Evolutionary conservation across 1,140 invertebrate genomes (phyloP), one percentile per base, ranked within the genome.

Genomic region (Atta texana): DNA sequence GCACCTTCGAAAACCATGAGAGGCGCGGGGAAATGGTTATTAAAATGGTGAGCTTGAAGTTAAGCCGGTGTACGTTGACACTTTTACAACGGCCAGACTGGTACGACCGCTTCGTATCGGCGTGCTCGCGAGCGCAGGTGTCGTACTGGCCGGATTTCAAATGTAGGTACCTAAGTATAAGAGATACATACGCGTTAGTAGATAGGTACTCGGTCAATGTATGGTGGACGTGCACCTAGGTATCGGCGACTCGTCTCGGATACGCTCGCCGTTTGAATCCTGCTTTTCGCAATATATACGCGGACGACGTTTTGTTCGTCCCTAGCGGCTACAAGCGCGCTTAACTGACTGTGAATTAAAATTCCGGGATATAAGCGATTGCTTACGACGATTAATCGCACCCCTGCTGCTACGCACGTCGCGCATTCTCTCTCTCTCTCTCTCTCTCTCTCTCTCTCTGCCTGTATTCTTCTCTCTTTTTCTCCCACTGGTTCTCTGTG

Each of bases 361-460:
- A 91, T 91, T 91, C 90, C 89, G 68, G 85, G 55, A 91, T 91
- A 91, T 91, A 91, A 91, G 90, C 91, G 91, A 92, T 92, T 92
- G 91, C 91, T 92, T 92, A 91, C 91, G 91, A 92, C 91, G 91
- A 92, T 92, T 92, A 92, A 92, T 92, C 90, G 91, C 91, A 92
- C 91, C 91, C 91, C 91, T 92, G 91, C 91, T 92, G 91, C 61
- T 88, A 89, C 85, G 85, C 64, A 21, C 81, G 24, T 24, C 24
- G 24, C 24, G 24, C 24, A 24, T 0, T 24, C 24, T 24, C 24
- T 24, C 24, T 24, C 24, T 24, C 53, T 63, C 71, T 34, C 63
- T 18, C 66, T 28, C 76, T 68, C 57, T 44, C 55, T 76, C 49
- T 72, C 12, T 51, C 53, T 57, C 63, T 51, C 7, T 24, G 10